A percentile compares a stretch with the other conserved stretches of the same genome.
Conservation (phyloP, 2,888 invertebrate species). For the Microlaimidae sp. region DNA sequence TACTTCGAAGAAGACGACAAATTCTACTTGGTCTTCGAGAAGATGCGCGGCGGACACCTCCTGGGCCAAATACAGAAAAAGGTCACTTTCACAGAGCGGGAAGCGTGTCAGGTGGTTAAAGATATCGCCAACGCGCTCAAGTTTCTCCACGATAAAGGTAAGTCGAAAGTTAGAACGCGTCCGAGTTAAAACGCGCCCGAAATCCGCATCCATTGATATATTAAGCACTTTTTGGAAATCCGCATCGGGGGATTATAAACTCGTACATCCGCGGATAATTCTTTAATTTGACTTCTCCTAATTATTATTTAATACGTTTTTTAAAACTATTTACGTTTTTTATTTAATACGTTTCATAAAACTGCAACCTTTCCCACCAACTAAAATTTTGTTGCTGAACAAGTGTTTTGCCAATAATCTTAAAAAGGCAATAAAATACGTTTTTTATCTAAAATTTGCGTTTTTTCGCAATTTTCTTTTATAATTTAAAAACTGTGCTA, state of each 20-base stretch:
- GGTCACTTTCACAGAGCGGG: constrained; percentile 80
- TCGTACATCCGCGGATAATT: neutral
- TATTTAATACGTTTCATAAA: no score
- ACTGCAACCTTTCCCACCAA: no score
- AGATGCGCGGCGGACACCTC: constrained; percentile 80
- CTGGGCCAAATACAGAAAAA: constrained; percentile 79
- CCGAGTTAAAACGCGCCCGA: neutral
- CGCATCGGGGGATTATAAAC: neutral
- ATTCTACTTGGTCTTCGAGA: constrained; percentile 94
- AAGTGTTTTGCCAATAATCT: no score
- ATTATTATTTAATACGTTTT: no score
- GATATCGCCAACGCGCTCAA: constrained; percentile 83
- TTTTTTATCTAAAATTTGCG: no score
- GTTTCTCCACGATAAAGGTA: constrained; percentile 74
- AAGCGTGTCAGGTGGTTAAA: constrained; percentile 78
- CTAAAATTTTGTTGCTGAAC: no score
- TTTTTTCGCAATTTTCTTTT: no score
- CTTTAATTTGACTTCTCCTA: neutral
- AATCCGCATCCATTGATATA: neutral
- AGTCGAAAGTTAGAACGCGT: no score
- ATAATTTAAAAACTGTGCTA: no score
- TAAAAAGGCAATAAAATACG: no score
- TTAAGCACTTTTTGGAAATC: neutral
- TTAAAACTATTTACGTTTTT: no score
- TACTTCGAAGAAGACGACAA: constrained; percentile 40